Conservation (phyloP, 2,888 invertebrate genomes). For the Dendrolimus houi region DNA sequence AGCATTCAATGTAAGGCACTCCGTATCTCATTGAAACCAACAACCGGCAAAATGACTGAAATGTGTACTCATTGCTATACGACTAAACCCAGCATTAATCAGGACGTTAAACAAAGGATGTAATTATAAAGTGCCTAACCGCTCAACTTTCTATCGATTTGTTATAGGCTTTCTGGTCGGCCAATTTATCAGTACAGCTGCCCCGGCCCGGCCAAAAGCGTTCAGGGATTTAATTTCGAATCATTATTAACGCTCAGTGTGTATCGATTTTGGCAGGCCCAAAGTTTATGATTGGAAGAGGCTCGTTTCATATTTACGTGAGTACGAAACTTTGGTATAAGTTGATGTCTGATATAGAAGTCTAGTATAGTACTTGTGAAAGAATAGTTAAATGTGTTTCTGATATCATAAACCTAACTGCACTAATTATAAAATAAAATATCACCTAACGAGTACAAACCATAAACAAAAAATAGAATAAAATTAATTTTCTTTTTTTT, state of each 20-base stretch:
- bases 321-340: too few relatives aligned
- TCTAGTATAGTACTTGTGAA: too few relatives aligned
- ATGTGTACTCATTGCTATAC: background rate
- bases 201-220: slow-evolving; percentile 14
- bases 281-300: slow-evolving; percentile 10
- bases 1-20: background rate
- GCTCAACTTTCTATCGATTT: slow-evolving; percentile 19
- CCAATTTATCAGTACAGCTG: slow-evolving; percentile 25
- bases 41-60: background rate
- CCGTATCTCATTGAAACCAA: background rate
- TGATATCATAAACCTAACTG: too few relatives aligned
- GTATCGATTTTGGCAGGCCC: slow-evolving; percentile 14
- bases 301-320: background rate
- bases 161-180: slow-evolving; percentile 17
- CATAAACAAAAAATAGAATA: too few relatives aligned
- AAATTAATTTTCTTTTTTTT: too few relatives aligned
- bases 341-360: too few relatives aligned
- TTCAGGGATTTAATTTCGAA: slow-evolving; percentile 16
- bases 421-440: too few relatives aligned
- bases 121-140: slow-evolving; percentile 18
- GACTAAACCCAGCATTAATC: slow-evolving; percentile 15
- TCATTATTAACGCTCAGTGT: slow-evolving; percentile 14
- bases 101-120: slow-evolving; percentile 19
- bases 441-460: too few relatives aligned
- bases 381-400: too few relatives aligned